A percentile compares a stretch with the other conserved stretches of the same genome.
These are phyloP conservation scores for Lamprotornis superbus DNA, from an alignment of 2,113 vertebrate species.

Conservation along the genomic window DNA sequence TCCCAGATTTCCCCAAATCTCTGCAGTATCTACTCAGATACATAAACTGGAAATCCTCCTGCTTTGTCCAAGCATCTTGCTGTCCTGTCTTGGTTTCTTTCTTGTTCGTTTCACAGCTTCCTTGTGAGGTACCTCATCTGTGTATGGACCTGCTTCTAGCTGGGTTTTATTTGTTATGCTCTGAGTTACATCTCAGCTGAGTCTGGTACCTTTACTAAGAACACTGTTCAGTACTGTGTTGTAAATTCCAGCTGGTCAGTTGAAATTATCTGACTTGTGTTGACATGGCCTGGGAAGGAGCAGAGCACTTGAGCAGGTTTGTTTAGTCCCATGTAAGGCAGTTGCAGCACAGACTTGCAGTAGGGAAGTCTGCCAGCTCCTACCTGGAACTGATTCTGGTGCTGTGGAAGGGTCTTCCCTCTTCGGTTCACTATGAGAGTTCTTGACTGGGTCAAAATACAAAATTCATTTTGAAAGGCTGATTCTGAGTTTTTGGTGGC, in stretches of 20 bases:
- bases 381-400: not conserved
- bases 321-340: not conserved
- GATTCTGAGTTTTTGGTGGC: not conserved
- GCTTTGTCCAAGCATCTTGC: not conserved
- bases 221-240: not conserved
- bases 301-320: not conserved
- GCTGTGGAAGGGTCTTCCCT: not conserved
- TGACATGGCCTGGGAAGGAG: not conserved
- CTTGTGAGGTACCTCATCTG: not conserved
- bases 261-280: not conserved
- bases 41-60: not conserved
- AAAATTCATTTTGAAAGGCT: not conserved
- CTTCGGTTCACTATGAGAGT: not conserved
- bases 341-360: not conserved
- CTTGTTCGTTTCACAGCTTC: not conserved
- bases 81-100: not conserved
- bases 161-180: not conserved
- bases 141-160: not conserved
- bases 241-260: not conserved
- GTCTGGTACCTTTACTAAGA: not conserved
- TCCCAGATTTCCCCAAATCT: not conserved
- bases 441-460: not conserved
- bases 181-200: not conserved
- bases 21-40: not conserved
- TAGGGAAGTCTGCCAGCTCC: not conserved